Evolutionary conservation across 2,888 invertebrate genomes (phyloP).

Genomic region (Habroteleia sp.): DNA sequence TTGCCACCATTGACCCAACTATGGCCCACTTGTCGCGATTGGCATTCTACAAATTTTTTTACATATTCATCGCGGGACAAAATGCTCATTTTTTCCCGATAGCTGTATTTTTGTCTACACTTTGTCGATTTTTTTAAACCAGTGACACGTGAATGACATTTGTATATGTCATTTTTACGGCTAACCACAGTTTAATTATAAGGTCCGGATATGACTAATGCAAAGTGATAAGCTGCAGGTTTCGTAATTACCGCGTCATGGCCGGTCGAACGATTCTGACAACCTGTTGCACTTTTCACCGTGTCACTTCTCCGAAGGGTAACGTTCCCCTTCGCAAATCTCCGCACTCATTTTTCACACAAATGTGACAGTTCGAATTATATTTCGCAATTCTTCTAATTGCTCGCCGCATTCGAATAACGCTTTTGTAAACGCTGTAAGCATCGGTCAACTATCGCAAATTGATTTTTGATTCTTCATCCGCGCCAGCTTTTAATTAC

Average conservation of each 20-base stretch:
- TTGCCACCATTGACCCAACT: too few relatives aligned
- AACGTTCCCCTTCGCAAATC: conserved; percentile 18
- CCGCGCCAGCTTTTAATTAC: conserved; percentile 3
- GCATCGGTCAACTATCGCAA: not conserved
- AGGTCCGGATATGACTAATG: conserved; percentile 58
- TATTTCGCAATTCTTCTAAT: conserved; percentile 19
- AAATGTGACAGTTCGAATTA: conserved; percentile 26
- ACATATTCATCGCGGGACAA: not conserved
- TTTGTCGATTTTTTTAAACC: not conserved
- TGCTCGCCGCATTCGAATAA: conserved; percentile 5
- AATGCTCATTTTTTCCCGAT: not conserved
- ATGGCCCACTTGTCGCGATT: too few relatives aligned
- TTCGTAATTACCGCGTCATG: conserved; percentile 50
- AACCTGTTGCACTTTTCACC: conserved; percentile 44
- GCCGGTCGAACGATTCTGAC: conserved; percentile 45
- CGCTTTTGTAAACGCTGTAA: not conserved
- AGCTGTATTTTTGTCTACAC: not conserved
- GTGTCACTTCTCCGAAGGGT: conserved; percentile 35
- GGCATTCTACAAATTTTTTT: too few relatives aligned
- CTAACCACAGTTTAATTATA: conserved; percentile 72
- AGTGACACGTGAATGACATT: conserved; percentile 28
- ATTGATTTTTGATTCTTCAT: conserved; percentile 1
- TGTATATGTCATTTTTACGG: conserved; percentile 65
- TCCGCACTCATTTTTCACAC: conserved; percentile 25
- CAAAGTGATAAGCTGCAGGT: conserved; percentile 53